Evolutionary conservation across 2,888 invertebrate genomes (phyloP).

Genomic region (Drosophila siamana): DNA sequence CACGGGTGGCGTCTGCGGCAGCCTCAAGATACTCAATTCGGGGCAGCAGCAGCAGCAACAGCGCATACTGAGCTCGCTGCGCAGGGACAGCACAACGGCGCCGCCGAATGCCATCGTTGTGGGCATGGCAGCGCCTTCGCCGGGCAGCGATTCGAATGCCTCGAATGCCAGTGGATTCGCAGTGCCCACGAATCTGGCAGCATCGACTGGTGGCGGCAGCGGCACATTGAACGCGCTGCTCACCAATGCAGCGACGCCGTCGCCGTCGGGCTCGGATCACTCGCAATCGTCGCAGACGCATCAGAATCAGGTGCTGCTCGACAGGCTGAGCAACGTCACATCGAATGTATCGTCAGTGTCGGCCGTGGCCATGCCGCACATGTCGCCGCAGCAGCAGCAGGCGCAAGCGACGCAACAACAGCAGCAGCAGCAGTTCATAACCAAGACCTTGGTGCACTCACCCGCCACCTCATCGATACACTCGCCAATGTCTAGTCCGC

Average conservation of each 20-base stretch:
- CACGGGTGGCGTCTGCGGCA: conserved; percentile 65
- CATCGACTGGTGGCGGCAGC: conserved; percentile 39
- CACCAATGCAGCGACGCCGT: conserved; percentile 85
- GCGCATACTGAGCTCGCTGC: conserved; percentile 84
- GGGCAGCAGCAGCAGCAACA: conserved; percentile 79
- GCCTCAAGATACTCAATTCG: conserved; percentile 78
- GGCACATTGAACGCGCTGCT: conserved; percentile 86
- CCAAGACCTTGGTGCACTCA: conserved; percentile 84
- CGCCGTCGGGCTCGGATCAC: conserved; percentile 83
- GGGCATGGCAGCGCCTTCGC: conserved; percentile 85
- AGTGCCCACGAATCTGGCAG: conserved; percentile 85
- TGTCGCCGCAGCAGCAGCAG: conserved; percentile 83
- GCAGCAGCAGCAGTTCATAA: conserved; percentile 80
- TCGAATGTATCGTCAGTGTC: conserved; percentile 71
- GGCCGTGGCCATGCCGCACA: conserved; percentile 78
- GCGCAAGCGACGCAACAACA: conserved; percentile 70
- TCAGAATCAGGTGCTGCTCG: conserved; percentile 83
- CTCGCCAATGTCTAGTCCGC: conserved; percentile 88
- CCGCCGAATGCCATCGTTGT: conserved; percentile 84
- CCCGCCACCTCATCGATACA: conserved; percentile 85
- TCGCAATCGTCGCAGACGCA: conserved; percentile 82
- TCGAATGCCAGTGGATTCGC: conserved; percentile 86
- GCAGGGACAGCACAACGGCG: conserved; percentile 85
- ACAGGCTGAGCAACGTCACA: conserved; percentile 83
- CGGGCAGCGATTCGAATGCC: conserved; percentile 85